Evolutionary conservation across 2,113 vertebrate genomes (phyloP), one percentile per base, ranked within the genome.

Genomic region (Tor tambroides): DNA sequence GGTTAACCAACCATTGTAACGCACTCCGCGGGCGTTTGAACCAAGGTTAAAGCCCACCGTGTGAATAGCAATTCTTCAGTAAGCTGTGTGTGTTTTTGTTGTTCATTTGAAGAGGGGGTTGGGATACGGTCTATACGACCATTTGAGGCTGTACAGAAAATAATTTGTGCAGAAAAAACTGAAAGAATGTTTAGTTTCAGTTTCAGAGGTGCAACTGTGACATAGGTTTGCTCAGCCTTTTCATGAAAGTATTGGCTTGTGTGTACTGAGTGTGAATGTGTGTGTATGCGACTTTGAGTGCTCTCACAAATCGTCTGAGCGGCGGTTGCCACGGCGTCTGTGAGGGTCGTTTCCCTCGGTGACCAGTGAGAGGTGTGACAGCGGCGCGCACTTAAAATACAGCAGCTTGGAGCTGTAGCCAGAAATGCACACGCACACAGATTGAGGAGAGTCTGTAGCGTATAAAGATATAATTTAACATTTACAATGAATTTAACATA

Each of bases 281-380:
- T 80, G 79, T 46, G 43, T 46, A 11, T 4, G 43, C 2, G 43
- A 88, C 84, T 84, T 85, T 86, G 71, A 87, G 89, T 79, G 30
- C 82, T 88, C 88, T 90, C 89, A 89, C 90, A 92, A 92, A 94
- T 92, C 83, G 56, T 92, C 90, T 91, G 90, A 87, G 86, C 90
- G 91, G 92, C 90, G 91, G 91, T 91, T 88, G 85, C 90, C 90
- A 93, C 85, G 83, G 91, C 86, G 87, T 91, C 93, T 91, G 91
- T 91, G 88, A 90, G 91, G 93, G 92, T 93, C 89, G 63, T 92
- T 87, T 92, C 93, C 92, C 92, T 80, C 87, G 43, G 90, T 91
- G 91, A 92, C 93, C 89, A 88, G 91, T 78, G 26, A 88, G 86
- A 89, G 83, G 85, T 86, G 85, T 80, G 85, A 85, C 81, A 87